A percentile compares a stretch with the other conserved stretches of the same genome.
Conservation (phyloP, 2,113 vertebrate genomes). For the Terrapene triunguis region DNA sequence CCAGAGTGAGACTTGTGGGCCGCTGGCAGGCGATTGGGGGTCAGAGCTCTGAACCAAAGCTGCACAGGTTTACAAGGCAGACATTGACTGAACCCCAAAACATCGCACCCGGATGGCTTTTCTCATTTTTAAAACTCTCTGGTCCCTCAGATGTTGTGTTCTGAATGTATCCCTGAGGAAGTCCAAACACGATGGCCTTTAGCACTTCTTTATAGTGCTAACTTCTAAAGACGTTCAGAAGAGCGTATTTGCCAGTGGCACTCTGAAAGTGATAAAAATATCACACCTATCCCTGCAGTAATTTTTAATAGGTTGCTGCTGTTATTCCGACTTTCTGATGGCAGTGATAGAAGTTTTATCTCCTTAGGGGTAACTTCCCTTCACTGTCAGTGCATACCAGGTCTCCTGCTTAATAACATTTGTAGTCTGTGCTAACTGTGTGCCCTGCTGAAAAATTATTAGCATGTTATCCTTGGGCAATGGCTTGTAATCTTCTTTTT, state of each 20-base stretch:
- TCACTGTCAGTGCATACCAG: background rate
- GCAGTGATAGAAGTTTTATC: conserved; percentile 25
- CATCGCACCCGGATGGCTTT: background rate
- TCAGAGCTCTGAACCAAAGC: background rate
- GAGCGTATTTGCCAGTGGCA: background rate
- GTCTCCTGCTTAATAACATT: conserved; percentile 61
- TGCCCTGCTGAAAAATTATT: conserved; percentile 78
- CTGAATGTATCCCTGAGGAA: background rate
- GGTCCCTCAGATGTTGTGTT: background rate
- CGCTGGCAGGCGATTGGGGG: background rate
- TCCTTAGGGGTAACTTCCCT: conserved; percentile 68
- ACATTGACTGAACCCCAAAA: background rate
- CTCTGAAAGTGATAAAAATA: accelerated
- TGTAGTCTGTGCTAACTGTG: conserved; percentile 67
- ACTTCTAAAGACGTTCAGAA: background rate
- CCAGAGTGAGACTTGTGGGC: background rate
- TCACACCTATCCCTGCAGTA: background rate
- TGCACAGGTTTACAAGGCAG: background rate
- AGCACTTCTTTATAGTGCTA: background rate
- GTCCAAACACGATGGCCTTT: background rate
- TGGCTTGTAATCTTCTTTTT: conserved; percentile 77
- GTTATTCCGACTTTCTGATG: conserved; percentile 32
- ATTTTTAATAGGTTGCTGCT: conserved; percentile 18
- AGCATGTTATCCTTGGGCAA: conserved; percentile 74
- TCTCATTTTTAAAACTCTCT: background rate